Conservation (phyloP, 2,888 invertebrate genomes). For the Dioctria linearis region DNA sequence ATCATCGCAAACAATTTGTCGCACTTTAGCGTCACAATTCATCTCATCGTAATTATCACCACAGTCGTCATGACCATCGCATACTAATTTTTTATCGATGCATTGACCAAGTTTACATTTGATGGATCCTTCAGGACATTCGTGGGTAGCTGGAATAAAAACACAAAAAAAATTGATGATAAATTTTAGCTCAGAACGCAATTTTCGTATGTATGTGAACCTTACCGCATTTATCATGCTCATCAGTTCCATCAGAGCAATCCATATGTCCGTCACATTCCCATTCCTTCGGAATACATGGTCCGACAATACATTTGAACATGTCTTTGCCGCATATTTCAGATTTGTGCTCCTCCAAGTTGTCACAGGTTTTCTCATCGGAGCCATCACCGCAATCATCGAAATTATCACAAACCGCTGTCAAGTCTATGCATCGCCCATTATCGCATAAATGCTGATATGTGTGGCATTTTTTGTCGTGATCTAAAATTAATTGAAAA, state of each 20-base stretch:
- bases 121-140: constrained; percentile 66
- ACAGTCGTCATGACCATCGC: constrained; percentile 76
- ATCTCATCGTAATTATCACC: constrained; percentile 75
- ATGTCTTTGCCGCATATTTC: constrained; percentile 70
- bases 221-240: constrained; percentile 74
- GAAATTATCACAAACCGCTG: constrained; percentile 72
- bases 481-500: constrained; percentile 55
- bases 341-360: constrained; percentile 49
- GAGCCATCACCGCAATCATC: constrained; percentile 75
- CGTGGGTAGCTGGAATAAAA: constrained; percentile 60
- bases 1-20: constrained; percentile 68
- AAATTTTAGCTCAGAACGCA: too few relatives aligned
- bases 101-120: constrained; percentile 74
- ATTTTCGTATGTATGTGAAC: constrained; percentile 35
- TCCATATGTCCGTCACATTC: constrained; percentile 84
- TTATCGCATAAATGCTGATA: constrained; percentile 73
- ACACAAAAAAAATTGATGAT: neutral
- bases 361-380: constrained; percentile 73
- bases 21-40: constrained; percentile 67
- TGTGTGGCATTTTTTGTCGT: constrained; percentile 68
- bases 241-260: constrained; percentile 83
- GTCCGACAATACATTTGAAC: constrained; percentile 78
- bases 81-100: constrained; percentile 72
- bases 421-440: constrained; percentile 72
- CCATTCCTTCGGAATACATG: constrained; percentile 79